Conservation (phyloP, 2,888 invertebrate genomes). For the Drymonia ruficornis region DNA sequence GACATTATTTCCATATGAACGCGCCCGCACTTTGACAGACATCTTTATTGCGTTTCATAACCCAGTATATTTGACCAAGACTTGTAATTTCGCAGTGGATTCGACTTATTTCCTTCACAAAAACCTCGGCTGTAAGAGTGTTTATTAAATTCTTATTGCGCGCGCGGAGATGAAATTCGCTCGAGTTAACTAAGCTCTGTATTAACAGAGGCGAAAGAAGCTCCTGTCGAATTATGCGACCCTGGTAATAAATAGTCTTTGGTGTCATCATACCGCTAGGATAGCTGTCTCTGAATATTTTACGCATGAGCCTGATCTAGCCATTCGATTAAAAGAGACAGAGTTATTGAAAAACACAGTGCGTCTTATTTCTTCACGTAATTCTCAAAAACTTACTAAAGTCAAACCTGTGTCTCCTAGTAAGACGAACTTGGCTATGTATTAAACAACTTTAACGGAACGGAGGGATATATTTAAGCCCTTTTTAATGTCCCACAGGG, state of each 20-base stretch:
- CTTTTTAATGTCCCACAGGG: no score
- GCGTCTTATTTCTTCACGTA: no score
- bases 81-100: conserved; percentile 35
- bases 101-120: conserved; percentile 15
- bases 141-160: conserved; percentile 60
- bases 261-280: background rate
- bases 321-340: background rate
- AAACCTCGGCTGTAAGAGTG: conserved; percentile 11
- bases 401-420: no score
- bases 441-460: no score
- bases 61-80: conserved; percentile 25
- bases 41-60: conserved; percentile 20
- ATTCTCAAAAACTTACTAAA: no score
- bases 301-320: no score
- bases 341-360: background rate
- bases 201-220: background rate
- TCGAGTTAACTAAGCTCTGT: conserved; percentile 3
- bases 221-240: background rate
- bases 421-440: no score
- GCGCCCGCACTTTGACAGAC: conserved; percentile 1
- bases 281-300: no score
- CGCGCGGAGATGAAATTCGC: conserved; percentile 14
- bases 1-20: conserved; percentile 5
- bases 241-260: background rate
- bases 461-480: no score